Base-by-base conservation (phyloP, 2,888 invertebrate species). In the Stratiomys singularior region DNA sequence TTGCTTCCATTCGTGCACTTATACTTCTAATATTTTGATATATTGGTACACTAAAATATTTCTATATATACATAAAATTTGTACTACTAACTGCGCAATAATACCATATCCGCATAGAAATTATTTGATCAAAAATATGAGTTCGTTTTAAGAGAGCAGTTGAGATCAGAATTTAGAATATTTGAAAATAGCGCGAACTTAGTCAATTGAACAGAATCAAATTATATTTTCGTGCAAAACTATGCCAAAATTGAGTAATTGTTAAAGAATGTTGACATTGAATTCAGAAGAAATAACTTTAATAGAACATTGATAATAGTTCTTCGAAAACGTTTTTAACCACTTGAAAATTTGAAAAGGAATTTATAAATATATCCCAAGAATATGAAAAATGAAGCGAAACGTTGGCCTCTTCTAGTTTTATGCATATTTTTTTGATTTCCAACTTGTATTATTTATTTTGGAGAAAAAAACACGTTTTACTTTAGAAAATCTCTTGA, bases 371-470 rank as follows among this genome's bases (percentile, higher is more conserved):
- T 52, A 52, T n/a, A 44, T 44, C 44, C 52, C 58, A 25, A 13
- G 44, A 23, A 66, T 44, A 28, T n/a, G 74, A 76, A 78, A 18
- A 23, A 74, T 79, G 78, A 78, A 76, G 77, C 79, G 80, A 81
- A 81, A 81, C 80, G 82, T 82, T 82, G 82, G 82, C 82, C 82
- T 81, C 80, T 81, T 81, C 81, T 78, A 78, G 66, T n/a, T 18
- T 58, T 69, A 71, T 74, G 21, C 15, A 28, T 77, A 44, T 56
- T 28, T 56, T 78, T 78, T 74, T 56, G 78, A 52, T 78, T 71
- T 80, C 56, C 77, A 52, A 52, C 52, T 9, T 5, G 9, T 37
- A 37, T 37, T 9, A 37, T 37, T 37, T 37, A 9, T 9, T 52
- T 52, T 9, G 52, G 37, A 9, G 18, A 9, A n/a, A n/a, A n/a